phyloP scores from a whole-genome alignment of 2,888 invertebrate species.

The Caenorhabditis sp. region DNA sequence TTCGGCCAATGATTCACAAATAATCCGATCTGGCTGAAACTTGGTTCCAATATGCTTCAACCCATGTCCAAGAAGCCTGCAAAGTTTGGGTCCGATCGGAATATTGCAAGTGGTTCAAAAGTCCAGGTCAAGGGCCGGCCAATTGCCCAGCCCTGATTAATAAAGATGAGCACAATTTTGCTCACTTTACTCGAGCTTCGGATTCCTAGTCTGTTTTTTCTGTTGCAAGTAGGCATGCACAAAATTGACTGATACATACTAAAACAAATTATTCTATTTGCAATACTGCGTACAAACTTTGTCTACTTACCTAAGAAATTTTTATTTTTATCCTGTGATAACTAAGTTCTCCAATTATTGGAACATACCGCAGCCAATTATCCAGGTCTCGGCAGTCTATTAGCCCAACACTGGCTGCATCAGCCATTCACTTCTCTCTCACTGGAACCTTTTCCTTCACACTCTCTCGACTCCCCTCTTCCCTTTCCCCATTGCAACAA shows the following conservation, averaged over 20 bases:
- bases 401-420: no score
- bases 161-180: not conserved
- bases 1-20: no score
- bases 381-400: no score
- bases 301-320: constrained; percentile 23
- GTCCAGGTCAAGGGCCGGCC: no score
- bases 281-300: not conserved
- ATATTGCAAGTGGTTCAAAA: no score
- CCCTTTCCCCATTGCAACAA: no score
- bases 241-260: constrained; percentile 43
- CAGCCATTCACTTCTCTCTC: no score
- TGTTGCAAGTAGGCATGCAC: constrained; percentile 56
- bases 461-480: no score
- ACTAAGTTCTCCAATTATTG: constrained; percentile 45
- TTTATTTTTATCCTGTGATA: constrained; percentile 33
- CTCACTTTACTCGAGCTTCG: constrained; percentile 15
- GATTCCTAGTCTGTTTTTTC: constrained; percentile 20
- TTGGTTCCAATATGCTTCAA: not conserved
- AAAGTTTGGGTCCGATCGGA: no score
- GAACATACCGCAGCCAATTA: constrained; percentile 42
- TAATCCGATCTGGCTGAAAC: not conserved
- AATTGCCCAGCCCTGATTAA: no score
- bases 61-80: no score
- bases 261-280: not conserved
- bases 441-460: no score